phyloP scores from a whole-genome alignment of 2,113 vertebrate genomes.

The Rhynchopsitta pachyrhyncha region DNA sequence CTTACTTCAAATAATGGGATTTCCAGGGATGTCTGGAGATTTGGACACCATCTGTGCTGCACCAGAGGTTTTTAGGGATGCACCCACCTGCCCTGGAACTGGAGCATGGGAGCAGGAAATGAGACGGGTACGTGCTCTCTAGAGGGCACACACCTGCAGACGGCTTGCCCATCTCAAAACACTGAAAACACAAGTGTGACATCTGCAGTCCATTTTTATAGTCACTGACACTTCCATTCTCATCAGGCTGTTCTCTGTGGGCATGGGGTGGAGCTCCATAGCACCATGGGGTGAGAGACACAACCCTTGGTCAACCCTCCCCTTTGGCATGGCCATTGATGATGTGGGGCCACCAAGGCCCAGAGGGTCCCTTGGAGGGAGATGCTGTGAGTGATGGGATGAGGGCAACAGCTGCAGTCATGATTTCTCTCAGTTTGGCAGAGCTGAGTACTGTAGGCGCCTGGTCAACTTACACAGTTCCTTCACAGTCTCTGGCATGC shows the following conservation, averaged over 20 bases:
- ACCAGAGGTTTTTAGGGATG: neutral
- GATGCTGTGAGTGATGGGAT: neutral
- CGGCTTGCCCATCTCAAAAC: neutral
- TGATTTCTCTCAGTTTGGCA: neutral
- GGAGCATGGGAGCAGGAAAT: neutral
- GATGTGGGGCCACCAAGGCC: fast-evolving
- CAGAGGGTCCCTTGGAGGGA: neutral
- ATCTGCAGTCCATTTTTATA: neutral
- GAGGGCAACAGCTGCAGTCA: neutral
- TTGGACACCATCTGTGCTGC: neutral
- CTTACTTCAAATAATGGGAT: neutral
- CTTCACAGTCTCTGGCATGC: neutral
- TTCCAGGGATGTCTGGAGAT: neutral
- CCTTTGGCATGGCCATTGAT: neutral
- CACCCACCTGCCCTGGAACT: fast-evolving
- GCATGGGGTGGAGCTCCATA: fast-evolving
- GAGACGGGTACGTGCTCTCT: fast-evolving
- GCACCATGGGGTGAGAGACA: neutral
- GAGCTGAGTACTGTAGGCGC: neutral
- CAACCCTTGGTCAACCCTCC: neutral
- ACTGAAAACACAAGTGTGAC: neutral
- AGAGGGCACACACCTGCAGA: neutral
- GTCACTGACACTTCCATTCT: neutral
- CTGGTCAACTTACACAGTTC: neutral
- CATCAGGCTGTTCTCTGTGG: neutral